phyloP scores from a whole-genome alignment of 2,797 vertebrate species.

The Emys orbicularis region DNA sequence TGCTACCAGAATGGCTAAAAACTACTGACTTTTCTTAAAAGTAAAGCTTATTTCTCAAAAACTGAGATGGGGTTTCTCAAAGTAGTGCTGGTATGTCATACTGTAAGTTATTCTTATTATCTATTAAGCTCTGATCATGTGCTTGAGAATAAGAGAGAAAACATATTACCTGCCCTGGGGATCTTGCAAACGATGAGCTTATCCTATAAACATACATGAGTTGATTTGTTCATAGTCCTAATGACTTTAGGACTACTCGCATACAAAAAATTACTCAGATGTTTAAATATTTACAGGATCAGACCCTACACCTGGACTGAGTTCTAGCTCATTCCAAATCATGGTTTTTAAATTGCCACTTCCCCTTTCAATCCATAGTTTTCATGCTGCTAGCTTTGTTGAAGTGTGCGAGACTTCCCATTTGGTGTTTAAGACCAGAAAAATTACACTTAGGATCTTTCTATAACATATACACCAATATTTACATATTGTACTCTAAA shows the following conservation, averaged over 20 bases:
- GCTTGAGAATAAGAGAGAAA: neutral
- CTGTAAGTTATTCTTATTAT: neutral
- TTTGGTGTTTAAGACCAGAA: neutral
- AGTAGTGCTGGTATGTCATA: neutral
- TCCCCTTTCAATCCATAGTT: neutral
- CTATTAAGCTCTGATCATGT: neutral
- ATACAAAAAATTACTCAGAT: neutral
- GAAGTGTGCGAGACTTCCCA: neutral
- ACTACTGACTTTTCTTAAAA: neutral
- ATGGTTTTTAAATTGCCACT: conserved; percentile 26
- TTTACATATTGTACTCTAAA: neutral
- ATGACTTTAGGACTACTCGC: neutral
- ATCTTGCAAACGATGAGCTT: neutral
- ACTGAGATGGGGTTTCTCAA: neutral
- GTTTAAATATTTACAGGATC: neutral
- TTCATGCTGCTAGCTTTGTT: neutral
- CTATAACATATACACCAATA: neutral
- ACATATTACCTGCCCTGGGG: fast-evolving
- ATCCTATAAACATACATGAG: fast-evolving
- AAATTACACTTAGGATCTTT: neutral
- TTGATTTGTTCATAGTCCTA: neutral
- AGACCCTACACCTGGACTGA: neutral
- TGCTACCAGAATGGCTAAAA: neutral
- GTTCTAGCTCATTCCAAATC: neutral
- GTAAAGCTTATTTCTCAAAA: neutral